Evolutionary conservation across 1,140 invertebrate genomes (phyloP).

Genomic region (Tribolium castaneum): DNA sequence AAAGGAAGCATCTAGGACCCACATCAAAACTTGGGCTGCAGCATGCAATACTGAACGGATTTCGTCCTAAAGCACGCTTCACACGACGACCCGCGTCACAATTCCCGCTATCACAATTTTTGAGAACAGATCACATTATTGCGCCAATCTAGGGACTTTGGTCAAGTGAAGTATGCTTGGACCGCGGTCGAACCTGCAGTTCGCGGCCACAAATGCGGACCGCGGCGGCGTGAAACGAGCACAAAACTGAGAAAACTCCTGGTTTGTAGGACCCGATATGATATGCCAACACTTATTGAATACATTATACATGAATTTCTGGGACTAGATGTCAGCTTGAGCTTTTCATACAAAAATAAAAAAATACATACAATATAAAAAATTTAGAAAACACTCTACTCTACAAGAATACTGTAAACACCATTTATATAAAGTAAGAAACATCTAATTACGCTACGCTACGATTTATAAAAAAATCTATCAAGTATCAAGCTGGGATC

Average conservation of each 20-base stretch:
- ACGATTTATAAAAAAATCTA: slow-evolving; percentile 60
- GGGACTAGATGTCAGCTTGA: slow-evolving; percentile 65
- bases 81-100: slow-evolving; percentile 27
- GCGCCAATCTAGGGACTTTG: slow-evolving; percentile 30
- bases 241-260: slow-evolving; percentile 3
- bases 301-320: slow-evolving; percentile 53
- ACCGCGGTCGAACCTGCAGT: not conserved
- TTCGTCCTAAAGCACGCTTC: slow-evolving; percentile 12
- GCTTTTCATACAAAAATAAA: slow-evolving; percentile 66
- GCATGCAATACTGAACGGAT: slow-evolving; percentile 57
- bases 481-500: slow-evolving; percentile 58
- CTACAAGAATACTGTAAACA: slow-evolving; percentile 65
- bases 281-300: slow-evolving; percentile 60
- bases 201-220: too few relatives aligned
- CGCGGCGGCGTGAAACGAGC: not conserved
- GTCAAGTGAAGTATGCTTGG: slow-evolving; percentile 11
- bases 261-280: slow-evolving; percentile 55
- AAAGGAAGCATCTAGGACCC: slow-evolving; percentile 60
- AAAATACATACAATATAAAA: slow-evolving; percentile 65
- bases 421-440: slow-evolving; percentile 63
- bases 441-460: slow-evolving; percentile 61
- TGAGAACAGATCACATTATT: slow-evolving; percentile 47
- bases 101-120: slow-evolving; percentile 47
- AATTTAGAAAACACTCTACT: slow-evolving; percentile 64
- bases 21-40: slow-evolving; percentile 48